Evolutionary conservation across 2,113 vertebrate species (phyloP), one percentile per base, ranked within the genome.

Genomic region (Corythaixoides concolor): DNA sequence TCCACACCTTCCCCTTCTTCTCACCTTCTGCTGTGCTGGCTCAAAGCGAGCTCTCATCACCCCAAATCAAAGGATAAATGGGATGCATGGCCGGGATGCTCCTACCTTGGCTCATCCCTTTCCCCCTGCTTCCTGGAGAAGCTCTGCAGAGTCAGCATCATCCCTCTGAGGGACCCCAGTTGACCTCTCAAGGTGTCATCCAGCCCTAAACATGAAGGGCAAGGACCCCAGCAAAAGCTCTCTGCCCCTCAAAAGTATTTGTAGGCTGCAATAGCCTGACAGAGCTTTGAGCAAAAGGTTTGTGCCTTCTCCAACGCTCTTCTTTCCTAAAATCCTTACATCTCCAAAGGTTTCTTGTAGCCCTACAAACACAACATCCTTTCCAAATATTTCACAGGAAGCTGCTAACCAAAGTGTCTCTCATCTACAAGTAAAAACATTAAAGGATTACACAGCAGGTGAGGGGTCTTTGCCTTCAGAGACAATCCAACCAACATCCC

Each of bases 141-240:
- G 59, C 0, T 9, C 37, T 11, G 14, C 22, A n/a, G 7, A 23
- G 30, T 60, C 77, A 43, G 59, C 60, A 2, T 7, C 10, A 0
- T 4, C 73, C 73, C 68, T 19, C 30, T 0, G 2, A 53, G 28
- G 27, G 52, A 80, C 5, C 35, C 53, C 55, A 14, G 33, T 0
- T 50, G 27, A 10, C 17, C 22, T 35, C 35, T 70, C 49, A 10
- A 49, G 27, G 24, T 28, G 82, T 58, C 69, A 33, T 8, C 53
- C 45, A 60, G 58, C 50, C 58, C 32, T 20, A 26, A 69, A 47
- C 0, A 28, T 0, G 6, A 64, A 6, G 9, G 43, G 27, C 45
- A 21, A 4, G 0, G 53, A 32, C 24, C 0, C 30, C 68, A 59
- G 63, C 63, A 80, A 53, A 88, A 79, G 2, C 43, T 32, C 43